Conservation (phyloP, 1,140 invertebrate species). For the Drosophila nigromelanica region DNA sequence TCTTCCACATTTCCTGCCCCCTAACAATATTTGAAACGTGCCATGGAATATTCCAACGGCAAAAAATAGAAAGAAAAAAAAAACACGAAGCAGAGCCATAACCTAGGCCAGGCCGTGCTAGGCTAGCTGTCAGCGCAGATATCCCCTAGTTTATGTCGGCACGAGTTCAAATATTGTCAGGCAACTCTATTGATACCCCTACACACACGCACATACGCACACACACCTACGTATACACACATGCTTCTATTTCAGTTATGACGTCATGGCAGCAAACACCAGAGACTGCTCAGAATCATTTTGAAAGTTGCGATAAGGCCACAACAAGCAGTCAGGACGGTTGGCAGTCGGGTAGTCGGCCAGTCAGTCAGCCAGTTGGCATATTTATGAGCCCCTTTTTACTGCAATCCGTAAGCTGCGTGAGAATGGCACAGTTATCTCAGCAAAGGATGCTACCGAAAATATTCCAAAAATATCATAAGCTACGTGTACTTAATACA, state of each 20-base stretch:
- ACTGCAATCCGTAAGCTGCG: constrained; percentile 66
- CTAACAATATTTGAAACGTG: constrained; percentile 78
- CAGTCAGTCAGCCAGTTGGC: constrained; percentile 52
- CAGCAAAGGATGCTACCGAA: constrained; percentile 30
- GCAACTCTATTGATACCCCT: constrained; percentile 24
- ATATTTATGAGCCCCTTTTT: constrained; percentile 72
- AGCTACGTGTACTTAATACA: constrained; percentile 25
- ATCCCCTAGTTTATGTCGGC: constrained; percentile 51
- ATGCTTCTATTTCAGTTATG: constrained; percentile 55
- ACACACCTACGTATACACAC: not conserved
- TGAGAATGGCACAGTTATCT: constrained; percentile 71
- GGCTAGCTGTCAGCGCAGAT: constrained; percentile 25
- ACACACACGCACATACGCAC: not conserved
- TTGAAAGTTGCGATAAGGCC: constrained; percentile 35
- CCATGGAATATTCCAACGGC: constrained; percentile 76
- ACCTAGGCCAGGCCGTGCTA: constrained; percentile 2
- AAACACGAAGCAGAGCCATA: constrained; percentile 11
- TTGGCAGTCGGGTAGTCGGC: constrained; percentile 33
- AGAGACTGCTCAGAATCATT: constrained; percentile 27
- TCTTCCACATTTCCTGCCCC: constrained; percentile 58
- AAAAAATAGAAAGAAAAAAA: not conserved
- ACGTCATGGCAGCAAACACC: constrained; percentile 55
- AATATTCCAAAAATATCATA: constrained; percentile 23
- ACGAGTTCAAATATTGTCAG: constrained; percentile 74
- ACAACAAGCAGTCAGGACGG: constrained; percentile 10